Base-by-base conservation (phyloP, 1,140 invertebrate genomes). In the Zaprionus ghesquierei region DNA sequence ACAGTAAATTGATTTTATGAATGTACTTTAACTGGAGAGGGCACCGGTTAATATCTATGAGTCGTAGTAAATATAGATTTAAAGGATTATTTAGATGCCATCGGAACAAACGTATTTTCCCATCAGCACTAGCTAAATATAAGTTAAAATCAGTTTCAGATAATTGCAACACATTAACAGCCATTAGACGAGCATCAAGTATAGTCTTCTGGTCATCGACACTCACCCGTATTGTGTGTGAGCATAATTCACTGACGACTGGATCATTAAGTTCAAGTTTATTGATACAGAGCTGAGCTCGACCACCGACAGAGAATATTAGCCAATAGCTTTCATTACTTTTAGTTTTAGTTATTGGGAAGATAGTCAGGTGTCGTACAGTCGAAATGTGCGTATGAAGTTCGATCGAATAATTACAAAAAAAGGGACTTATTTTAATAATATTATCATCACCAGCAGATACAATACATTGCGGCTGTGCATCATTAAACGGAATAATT, bases 371-470 rank as follows among this genome's bases (percentile, higher is more conserved):
- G 12, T 75, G 70, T 5, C 84, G 69, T 15, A 92, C 63, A 18
- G 76, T 92, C 9, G 90, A 91, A 27, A 92, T 87, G 23, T 92
- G 90, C 0, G 77, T 64, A 54, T 89, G 77, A n/a, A 91, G 15
- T 46, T 92, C 89, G 2, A 55, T 53, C 20, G 60, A 46, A 22
- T 58, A 76, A 13, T 49, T 8, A 27, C 33, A 29, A 1, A 44
- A n/a, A 23, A 74, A 29, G 13, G 33, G 63, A 15, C 61, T 69
- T 5, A 92, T 53, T 64, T 92, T 92, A 27, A 92, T 79, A 5
- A 81, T 41, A 73, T 92, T 92, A 63, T 92, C 91, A 65, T 92
- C 91, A 0, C 91, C 87, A n/a, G 79, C 85, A 0, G 91, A 90
- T 13, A 90, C 23, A 13, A 90, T 41, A 18, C 68, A 63, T 5